Evolutionary conservation across 64 coral and sea anemone species (phyloP).

Genomic region (Anthopleura sola): DNA sequence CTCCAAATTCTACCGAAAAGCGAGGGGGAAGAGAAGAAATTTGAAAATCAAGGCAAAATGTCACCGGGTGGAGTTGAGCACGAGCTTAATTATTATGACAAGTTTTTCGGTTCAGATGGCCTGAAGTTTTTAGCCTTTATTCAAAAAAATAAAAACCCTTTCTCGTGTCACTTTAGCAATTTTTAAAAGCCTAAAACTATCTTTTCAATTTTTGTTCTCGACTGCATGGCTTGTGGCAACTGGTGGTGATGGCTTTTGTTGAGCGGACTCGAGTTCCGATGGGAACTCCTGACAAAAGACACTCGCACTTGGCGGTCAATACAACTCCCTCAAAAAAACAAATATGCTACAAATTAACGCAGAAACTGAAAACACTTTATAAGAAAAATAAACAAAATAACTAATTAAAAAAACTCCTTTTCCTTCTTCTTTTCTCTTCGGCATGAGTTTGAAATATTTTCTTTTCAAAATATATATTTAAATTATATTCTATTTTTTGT

Average conservation of each 20-base stretch:
- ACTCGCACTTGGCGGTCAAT: not conserved
- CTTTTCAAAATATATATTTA: not conserved
- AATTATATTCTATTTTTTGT: not conserved
- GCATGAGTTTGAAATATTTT: not conserved
- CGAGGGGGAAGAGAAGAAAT: too few species aligned
- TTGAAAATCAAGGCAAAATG: too few species aligned
- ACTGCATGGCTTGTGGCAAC: not conserved
- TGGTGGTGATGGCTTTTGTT: not conserved
- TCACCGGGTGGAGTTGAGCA: too few species aligned
- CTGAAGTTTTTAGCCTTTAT: not conserved
- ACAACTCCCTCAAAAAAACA: not conserved
- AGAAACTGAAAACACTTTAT: not conserved
- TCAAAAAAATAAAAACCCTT: not conserved
- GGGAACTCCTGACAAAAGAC: not conserved
- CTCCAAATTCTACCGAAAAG: too few species aligned
- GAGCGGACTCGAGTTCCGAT: not conserved
- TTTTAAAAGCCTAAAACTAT: not conserved
- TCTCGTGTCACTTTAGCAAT: not conserved
- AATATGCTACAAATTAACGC: not conserved
- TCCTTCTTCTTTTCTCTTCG: not conserved
- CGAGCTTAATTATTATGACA: too few species aligned
- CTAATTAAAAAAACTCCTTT: not conserved
- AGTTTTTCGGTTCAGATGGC: not conserved
- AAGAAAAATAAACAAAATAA: conserved; percentile 13
- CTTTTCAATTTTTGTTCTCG: not conserved